Conservation (phyloP, 2,888 invertebrate genomes). For the Drosophila melanosoma region DNA sequence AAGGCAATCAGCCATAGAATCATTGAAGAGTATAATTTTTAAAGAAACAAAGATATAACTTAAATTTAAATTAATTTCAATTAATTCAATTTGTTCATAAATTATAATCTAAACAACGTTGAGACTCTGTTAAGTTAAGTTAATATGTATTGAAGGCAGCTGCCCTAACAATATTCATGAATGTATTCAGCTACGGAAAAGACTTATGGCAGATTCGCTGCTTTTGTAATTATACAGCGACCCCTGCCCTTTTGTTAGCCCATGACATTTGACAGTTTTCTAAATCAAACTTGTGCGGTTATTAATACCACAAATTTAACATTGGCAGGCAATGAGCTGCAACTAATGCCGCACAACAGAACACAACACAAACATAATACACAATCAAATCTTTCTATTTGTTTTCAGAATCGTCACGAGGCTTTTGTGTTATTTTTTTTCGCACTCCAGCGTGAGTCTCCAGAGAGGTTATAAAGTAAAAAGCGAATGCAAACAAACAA, state of each 20-base stretch:
- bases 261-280: slow-evolving; percentile 52
- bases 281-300: slow-evolving; percentile 36
- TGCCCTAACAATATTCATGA: background rate
- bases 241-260: slow-evolving; percentile 15
- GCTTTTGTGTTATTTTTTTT: slow-evolving; percentile 40
- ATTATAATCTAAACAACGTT: background rate
- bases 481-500: slow-evolving; percentile 71
- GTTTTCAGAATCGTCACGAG: slow-evolving; percentile 25
- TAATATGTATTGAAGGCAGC: background rate
- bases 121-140: background rate
- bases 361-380: slow-evolving; percentile 10
- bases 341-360: slow-evolving; percentile 43
- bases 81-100: background rate
- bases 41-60: background rate
- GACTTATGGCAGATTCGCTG: background rate
- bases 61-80: background rate
- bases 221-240: background rate
- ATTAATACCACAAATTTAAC: slow-evolving; percentile 37
- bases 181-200: background rate
- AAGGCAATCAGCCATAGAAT: background rate
- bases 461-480: slow-evolving; percentile 28
- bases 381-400: slow-evolving; percentile 16
- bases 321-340: slow-evolving; percentile 54
- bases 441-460: slow-evolving; percentile 46
- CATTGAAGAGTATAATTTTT: background rate